Conservation (phyloP, 2,888 invertebrate genomes). For the Strigamia maritima region DNA sequence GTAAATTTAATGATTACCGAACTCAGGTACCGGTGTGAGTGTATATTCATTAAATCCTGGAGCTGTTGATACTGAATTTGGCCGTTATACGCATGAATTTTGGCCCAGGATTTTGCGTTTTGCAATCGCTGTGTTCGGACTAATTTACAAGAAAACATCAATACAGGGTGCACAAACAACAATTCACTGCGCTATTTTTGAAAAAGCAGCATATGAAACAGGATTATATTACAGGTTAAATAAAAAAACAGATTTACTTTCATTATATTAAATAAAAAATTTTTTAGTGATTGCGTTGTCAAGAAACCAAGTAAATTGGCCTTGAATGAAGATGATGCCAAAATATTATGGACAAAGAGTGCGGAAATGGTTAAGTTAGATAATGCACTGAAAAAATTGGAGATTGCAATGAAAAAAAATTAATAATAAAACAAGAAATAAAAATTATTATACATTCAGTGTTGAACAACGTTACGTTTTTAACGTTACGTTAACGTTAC, state of each 20-base stretch:
- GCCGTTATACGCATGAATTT: constrained; percentile 46
- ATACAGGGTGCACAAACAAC: constrained; percentile 68
- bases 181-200: constrained; percentile 67
- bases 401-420: constrained; percentile 59
- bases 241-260: too few relatives aligned
- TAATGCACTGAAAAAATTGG: background rate
- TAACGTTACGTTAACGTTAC: too few relatives aligned
- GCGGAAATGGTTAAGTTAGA: background rate
- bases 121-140: background rate
- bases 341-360: background rate
- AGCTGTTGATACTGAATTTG: constrained; percentile 51
- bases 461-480: too few relatives aligned
- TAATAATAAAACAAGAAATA: constrained; percentile 53
- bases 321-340: background rate
- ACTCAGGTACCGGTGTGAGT: constrained; percentile 35
- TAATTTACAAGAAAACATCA: constrained; percentile 57
- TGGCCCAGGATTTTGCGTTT: background rate
- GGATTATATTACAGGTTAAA: constrained; percentile 71
- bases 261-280: too few relatives aligned
- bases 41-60: constrained; percentile 54
- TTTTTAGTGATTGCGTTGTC: background rate
- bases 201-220: constrained; percentile 59
- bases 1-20: constrained; percentile 50
- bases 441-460: too few relatives aligned
- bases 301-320: background rate